phyloP scores from a whole-genome alignment of 2,888 invertebrate genomes.

The Epirrhoe alternata region DNA sequence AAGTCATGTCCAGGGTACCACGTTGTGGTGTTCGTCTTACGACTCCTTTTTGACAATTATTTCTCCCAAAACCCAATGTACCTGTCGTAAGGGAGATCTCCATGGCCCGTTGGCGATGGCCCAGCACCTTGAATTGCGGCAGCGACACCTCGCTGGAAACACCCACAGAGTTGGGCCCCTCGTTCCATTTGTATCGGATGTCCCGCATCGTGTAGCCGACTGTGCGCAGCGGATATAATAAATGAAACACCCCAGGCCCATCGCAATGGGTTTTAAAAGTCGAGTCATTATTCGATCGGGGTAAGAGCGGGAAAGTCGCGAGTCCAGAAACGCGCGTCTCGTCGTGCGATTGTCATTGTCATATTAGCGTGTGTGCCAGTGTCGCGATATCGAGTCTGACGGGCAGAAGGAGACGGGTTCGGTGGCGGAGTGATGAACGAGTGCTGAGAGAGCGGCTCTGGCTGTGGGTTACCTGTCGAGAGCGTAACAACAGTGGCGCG shows the following conservation, averaged over 20 bases:
- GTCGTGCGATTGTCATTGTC: slow-evolving; percentile 76
- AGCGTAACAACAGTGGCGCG: slow-evolving; percentile 97
- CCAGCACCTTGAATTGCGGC: slow-evolving; percentile 99
- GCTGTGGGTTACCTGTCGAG: slow-evolving; percentile 94
- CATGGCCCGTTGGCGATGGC: slow-evolving; percentile 97
- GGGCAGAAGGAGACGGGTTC: slow-evolving; percentile 82
- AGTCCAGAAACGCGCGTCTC: slow-evolving; percentile 72
- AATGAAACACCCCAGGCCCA: slow-evolving; percentile 84
- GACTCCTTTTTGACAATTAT: slow-evolving; percentile 58
- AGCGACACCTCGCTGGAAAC: slow-evolving; percentile 98
- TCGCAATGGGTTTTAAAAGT: slow-evolving; percentile 83
- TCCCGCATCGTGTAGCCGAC: slow-evolving; percentile 99
- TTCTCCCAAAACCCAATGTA: slow-evolving; percentile 79
- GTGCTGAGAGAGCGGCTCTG: slow-evolving; percentile 73
- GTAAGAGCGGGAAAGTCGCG: slow-evolving; percentile 74
- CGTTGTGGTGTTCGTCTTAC: slow-evolving; percentile 62
- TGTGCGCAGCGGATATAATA: slow-evolving; percentile 86
- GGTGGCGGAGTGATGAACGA: slow-evolving; percentile 75
- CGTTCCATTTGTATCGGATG: slow-evolving; percentile 99
- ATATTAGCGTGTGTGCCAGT: slow-evolving; percentile 80
- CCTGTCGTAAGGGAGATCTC: slow-evolving; percentile 98
- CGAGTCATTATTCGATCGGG: slow-evolving; percentile 79
- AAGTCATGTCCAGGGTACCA: slow-evolving; percentile 76
- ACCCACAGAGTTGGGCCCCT: slow-evolving; percentile 97
- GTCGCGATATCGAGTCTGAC: slow-evolving; percentile 77